Evolutionary conservation across 2,113 vertebrate genomes (phyloP).

Genomic region (Scytalopus superciliaris): DNA sequence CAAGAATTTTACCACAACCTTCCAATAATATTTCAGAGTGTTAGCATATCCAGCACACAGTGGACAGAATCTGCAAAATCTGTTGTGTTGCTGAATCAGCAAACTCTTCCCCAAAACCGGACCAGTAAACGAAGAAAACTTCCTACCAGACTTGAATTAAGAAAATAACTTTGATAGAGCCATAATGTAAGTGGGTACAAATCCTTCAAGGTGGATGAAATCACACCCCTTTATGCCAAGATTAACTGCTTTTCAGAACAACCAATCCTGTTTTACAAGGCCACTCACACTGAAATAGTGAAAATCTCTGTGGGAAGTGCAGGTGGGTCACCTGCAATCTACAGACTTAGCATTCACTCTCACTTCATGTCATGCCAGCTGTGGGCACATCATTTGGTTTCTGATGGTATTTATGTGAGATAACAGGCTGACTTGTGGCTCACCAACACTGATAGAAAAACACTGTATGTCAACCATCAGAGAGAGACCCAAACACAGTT

Average conservation of each 20-base stretch:
- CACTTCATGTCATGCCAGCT: background rate
- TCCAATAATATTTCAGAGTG: background rate
- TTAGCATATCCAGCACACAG: background rate
- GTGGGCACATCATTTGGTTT: background rate
- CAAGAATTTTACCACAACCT: background rate
- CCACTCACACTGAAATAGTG: background rate
- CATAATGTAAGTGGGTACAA: background rate
- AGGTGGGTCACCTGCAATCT: background rate
- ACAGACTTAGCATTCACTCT: fast-evolving
- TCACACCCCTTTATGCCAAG: background rate
- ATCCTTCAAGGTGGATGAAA: background rate
- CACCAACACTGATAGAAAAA: background rate
- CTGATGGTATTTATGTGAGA: background rate
- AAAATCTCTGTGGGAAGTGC: background rate
- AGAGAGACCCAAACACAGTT: background rate
- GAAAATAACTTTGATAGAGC: background rate
- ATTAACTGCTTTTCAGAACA: background rate
- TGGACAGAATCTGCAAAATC: background rate
- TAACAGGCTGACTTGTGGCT: background rate
- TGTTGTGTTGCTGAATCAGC: background rate
- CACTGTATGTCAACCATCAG: background rate
- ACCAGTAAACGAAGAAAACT: background rate
- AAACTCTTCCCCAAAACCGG: background rate
- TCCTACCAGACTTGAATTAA: background rate
- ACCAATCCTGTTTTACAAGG: background rate